Evolutionary conservation across 2,113 vertebrate species (phyloP).

Genomic region (Mohoua ochrocephala): DNA sequence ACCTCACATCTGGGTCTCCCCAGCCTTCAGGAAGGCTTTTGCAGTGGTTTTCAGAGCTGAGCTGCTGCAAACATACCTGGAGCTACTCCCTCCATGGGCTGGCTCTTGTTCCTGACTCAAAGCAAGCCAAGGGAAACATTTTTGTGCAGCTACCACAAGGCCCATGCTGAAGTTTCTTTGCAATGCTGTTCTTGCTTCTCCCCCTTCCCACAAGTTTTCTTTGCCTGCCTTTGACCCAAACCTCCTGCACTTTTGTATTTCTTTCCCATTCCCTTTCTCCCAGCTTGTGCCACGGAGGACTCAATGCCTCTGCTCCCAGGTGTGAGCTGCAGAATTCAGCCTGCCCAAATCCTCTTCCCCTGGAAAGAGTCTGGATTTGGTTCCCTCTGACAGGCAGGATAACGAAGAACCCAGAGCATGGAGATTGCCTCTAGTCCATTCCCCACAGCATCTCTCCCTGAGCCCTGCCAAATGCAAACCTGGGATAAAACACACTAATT

Average conservation of each 20-base stretch:
- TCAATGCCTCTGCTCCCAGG: background rate
- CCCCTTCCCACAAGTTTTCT: background rate
- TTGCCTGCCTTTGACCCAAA: background rate
- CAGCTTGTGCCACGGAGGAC: background rate
- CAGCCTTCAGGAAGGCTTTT: background rate
- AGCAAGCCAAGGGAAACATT: background rate
- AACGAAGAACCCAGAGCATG: background rate
- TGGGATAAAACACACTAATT: slow-evolving; percentile 13
- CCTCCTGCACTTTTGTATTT: background rate
- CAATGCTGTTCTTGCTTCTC: background rate
- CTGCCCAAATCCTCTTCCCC: background rate
- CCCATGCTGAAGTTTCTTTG: background rate
- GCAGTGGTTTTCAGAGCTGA: background rate
- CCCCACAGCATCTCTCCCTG: background rate
- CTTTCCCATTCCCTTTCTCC: background rate
- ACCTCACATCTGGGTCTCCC: background rate
- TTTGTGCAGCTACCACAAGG: background rate
- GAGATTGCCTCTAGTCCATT: background rate
- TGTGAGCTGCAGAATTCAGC: background rate
- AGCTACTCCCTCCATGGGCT: background rate
- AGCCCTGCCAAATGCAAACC: background rate
- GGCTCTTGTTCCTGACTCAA: background rate
- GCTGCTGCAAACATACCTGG: background rate
- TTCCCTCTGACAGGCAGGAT: background rate
- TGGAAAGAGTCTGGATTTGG: background rate